Base-by-base conservation (phyloP, 2,113 vertebrate species). In the Larimichthys crocea region DNA sequence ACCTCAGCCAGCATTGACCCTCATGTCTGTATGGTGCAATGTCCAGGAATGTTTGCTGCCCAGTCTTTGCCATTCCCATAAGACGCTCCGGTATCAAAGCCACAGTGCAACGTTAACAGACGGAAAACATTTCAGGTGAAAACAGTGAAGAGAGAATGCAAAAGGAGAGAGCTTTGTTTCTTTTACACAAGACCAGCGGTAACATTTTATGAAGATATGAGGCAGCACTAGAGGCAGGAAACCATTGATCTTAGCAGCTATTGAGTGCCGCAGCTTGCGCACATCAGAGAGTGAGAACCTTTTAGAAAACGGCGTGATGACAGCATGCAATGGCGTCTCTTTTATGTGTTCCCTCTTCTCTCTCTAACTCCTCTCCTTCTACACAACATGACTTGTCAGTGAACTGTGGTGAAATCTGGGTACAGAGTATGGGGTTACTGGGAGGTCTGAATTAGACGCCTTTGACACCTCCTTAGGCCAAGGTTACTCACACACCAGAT, bases 21-120 rank as follows among this genome's bases (percentile, higher is more conserved):
- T 95, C 94, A 70, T 95, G 93, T 87, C 95, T 95, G 85, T 94
- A 94, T 9, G 93, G 90, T 19, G 85, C 76, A 29, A 96, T 87
- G 79, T 96, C 95, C 19, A 95, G 88, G 46, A 79, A 79, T 1
- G 57, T 94, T 48, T 80, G 72, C n/a, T 94, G 88, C 94, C 94
- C 95, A 9, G 92, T 95, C 82, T 83, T 91, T 6, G 86, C 72
- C 35, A 96, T 95, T 88, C 88, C 90, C 67, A 94, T 86, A 76
- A 96, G 90, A n/a, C 85, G 89, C 95, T 95, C 65, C 29, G 53
- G 80, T 69, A 84, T 83, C 68, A 81, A 88, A 84, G 64, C 80
- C 29, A 60, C 63, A 76, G 78, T 6, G n/a, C 29, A 73, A 78
- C 17, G 44, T 65, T 55, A 63, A 77, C 60, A 77, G 53, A 62